These are phyloP conservation scores for Entomobrya multifasciata DNA, from an alignment of 2,888 invertebrate genomes.

Conservation along the genomic window DNA sequence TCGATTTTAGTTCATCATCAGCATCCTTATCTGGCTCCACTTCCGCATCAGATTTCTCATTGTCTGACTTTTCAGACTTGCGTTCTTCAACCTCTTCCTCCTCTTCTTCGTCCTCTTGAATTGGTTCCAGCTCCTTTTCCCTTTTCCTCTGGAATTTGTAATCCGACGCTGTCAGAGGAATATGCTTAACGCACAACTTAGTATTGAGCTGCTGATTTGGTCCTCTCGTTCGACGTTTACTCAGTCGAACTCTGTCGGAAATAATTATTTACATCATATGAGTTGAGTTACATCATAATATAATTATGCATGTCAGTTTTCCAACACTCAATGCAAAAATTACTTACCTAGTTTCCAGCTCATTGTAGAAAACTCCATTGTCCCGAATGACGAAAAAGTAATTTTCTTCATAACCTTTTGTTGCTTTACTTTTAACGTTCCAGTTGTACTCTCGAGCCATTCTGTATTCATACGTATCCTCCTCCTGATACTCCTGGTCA, in stretches of 20 bases:
- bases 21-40: constrained; percentile 66
- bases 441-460: constrained; percentile 99
- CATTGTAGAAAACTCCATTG: constrained; percentile 96
- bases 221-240: constrained; percentile 93
- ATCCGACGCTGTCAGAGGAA: constrained; percentile 91
- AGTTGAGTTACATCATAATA: neutral
- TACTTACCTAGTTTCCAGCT: constrained; percentile 89
- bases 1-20: constrained; percentile 81
- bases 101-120: constrained; percentile 87
- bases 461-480: constrained; percentile 96
- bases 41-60: constrained; percentile 79
- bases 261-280: neutral
- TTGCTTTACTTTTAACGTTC: constrained; percentile 98
- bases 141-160: constrained; percentile 92
- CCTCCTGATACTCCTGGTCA: constrained; percentile 90
- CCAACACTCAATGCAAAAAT: constrained; percentile 35
- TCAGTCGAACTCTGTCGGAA: constrained; percentile 89
- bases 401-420: constrained; percentile 97
- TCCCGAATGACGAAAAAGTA: constrained; percentile 96
- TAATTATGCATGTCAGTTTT: neutral
- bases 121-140: constrained; percentile 93
- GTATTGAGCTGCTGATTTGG: constrained; percentile 87
- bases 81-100: constrained; percentile 82
- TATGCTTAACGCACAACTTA: constrained; percentile 93
- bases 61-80: constrained; percentile 82